Base-by-base conservation (phyloP, 1,140 invertebrate species). In the Dysdera silvatica region DNA sequence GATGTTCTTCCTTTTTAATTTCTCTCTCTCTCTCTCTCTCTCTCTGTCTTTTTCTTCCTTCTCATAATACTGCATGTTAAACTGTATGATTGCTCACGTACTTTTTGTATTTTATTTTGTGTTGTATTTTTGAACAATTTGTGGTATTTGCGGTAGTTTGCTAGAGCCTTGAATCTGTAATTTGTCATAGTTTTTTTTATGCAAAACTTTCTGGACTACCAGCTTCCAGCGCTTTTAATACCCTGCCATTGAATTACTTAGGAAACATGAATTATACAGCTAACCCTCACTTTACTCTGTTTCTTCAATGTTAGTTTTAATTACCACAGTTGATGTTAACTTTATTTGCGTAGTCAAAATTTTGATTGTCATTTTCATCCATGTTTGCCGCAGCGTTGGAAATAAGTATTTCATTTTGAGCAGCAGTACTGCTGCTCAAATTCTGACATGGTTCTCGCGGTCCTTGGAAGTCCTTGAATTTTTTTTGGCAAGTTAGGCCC, bases 31-130 rank as follows among this genome's bases (percentile, higher is more conserved):
- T 61, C 49, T 61, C 41, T 14, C 52, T 63, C 52, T 63, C 61
- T 55, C 61, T 63, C 20, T 63, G 52, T 37, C 61, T 61, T 45
- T 61, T 61, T 40, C 61, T 55, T 63, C 52, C 61, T 63, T 52
- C 24, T 18, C 48, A 61, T n/a, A n/a, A n/a, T n/a, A n/a, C n/a
- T n/a, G n/a, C n/a, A 32, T 51, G 35, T 63, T 29, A 48, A 26
- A 23, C 52, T 52, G 24, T 49, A 14, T 26, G 26, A 18, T 18
- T 8, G 43, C 37, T 4, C 56, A 45, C 56, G 61, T 63, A 53
- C 61, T 63, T 63, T 52, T 47, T 63, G 53, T 63, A 52, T 49
- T 53, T 55, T 63, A 47, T n/a, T 14, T 47, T 58, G 45, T 58
- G 23, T 23, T 55, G 28, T 10, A 43, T 8, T 35, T 24, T 37